A percentile compares a stretch with the other conserved stretches of the same genome.
These are phyloP conservation scores for Lepus europaeus DNA, from an alignment of 2,113 vertebrate species.

Conservation along the genomic window DNA sequence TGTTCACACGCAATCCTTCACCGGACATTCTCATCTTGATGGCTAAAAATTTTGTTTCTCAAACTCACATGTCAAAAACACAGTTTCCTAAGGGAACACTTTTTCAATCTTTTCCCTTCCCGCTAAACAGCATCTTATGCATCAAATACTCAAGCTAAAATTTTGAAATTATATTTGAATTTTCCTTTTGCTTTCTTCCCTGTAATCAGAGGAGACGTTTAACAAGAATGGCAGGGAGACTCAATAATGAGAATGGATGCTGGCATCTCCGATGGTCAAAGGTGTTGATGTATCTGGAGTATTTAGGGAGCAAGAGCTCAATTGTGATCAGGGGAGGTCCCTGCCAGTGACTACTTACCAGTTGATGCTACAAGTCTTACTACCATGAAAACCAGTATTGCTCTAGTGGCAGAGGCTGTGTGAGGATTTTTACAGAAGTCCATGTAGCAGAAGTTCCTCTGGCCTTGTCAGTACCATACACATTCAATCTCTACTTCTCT, in stretches of 20 bases:
- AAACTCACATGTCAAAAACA: not conserved
- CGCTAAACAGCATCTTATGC: not conserved
- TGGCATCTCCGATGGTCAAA: not conserved
- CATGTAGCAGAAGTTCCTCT: not conserved
- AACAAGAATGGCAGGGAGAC: not conserved
- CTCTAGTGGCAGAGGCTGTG: not conserved
- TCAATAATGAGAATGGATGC: not conserved
- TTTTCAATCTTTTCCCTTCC: not conserved
- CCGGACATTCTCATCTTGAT: not conserved
- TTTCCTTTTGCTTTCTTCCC: not conserved
- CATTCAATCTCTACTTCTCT: not conserved
- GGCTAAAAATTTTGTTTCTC: not conserved
- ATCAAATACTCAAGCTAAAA: not conserved
- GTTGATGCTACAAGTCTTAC: not conserved
- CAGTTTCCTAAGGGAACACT: not conserved
- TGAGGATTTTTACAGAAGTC: not conserved
- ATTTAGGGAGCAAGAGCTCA: not conserved
- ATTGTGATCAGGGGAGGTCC: not conserved
- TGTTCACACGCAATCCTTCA: not conserved
- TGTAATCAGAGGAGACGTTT: not conserved
- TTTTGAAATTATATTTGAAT: not conserved
- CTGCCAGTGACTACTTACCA: not conserved
- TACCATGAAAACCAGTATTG: not conserved
- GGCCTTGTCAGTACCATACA: not conserved
- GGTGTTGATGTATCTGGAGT: not conserved